phyloP scores from a whole-genome alignment of 2,113 vertebrate genomes.

The Myotis yumanensis region DNA sequence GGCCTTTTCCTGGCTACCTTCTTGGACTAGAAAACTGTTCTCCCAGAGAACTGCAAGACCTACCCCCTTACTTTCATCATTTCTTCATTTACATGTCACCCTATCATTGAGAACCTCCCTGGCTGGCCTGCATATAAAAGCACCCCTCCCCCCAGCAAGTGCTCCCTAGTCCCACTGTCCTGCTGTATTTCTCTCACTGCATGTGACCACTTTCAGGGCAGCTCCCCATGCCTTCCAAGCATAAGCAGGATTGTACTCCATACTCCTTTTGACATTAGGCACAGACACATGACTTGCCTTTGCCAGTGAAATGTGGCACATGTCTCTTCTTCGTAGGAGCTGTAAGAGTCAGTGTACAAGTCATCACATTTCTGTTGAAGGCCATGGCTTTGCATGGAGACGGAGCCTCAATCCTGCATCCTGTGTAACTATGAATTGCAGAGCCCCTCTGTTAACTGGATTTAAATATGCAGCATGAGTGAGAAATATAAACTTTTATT shows the following conservation, averaged over 20 bases:
- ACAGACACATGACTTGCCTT: neutral
- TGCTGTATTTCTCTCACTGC: neutral
- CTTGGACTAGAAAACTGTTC: neutral
- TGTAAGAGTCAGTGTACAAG: neutral
- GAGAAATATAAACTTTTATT: neutral
- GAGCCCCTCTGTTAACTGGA: neutral
- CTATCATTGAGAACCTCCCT: neutral
- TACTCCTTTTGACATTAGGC: neutral
- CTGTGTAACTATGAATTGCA: neutral
- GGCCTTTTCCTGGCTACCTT: neutral
- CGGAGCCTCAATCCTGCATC: neutral
- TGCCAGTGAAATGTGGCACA: neutral
- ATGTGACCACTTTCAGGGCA: neutral
- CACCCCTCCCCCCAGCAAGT: too few relatives aligned
- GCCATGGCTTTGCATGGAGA: accelerated
- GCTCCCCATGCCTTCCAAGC: neutral
- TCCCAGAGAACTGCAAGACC: neutral
- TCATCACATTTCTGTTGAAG: neutral
- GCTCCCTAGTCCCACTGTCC: too few relatives aligned
- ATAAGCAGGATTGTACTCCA: neutral
- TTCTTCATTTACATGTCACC: neutral
- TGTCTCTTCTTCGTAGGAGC: neutral
- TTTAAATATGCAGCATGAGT: neutral
- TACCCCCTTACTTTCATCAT: neutral
- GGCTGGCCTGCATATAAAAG: neutral